Evolutionary conservation across 1,140 invertebrate genomes (phyloP), one percentile per base, ranked within the genome.

Genomic region (Ectropis grisescens): DNA sequence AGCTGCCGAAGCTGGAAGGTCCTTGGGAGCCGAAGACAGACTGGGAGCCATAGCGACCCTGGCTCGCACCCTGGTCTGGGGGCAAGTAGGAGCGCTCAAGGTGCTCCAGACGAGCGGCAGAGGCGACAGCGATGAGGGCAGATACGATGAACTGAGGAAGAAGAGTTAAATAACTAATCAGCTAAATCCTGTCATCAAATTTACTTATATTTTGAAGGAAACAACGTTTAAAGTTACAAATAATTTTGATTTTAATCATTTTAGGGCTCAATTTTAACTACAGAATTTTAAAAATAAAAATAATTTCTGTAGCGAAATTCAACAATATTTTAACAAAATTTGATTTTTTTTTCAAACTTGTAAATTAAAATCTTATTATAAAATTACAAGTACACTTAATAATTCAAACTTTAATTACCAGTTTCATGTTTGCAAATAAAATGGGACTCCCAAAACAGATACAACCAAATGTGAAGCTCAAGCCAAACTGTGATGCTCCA

Each of bases 1-100:
- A 27, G 22, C 33, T 37, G 9, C 32, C 45, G 22, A 41, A 38
- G 10, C 41, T 46, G 10, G 16, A 19, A 19, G 8, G 16, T 19
- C 37, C 37, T 6, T 37, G 13, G 1, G 32, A 45, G 24, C 41
- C 36, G 6, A 43, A 44, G n/a, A n/a, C n/a, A 11, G 38, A 28
- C n/a, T 42, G 38, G 11, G 45, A 41, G 10, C 45, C 37, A 24
- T 29, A 22, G n/a, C 40, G 10, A 13, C 16, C 45, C 16, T 12
- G 33, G 22, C 7, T 13, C 10, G 42, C 16, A 36, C 39, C 48
- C 27, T 44, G 47, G 32, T 59, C 47, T 14, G 69, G 72, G 1
- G 72, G 71, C 8, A 74, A 62, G 42, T 78, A 78, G 8, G 52
- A 46, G 11, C 69, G 60, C 41, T 80, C 69, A 2, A 80, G 53